Evolutionary conservation across 2,888 invertebrate species (phyloP), one percentile per base, ranked within the genome.

Genomic region (Lithophane leautieri): DNA sequence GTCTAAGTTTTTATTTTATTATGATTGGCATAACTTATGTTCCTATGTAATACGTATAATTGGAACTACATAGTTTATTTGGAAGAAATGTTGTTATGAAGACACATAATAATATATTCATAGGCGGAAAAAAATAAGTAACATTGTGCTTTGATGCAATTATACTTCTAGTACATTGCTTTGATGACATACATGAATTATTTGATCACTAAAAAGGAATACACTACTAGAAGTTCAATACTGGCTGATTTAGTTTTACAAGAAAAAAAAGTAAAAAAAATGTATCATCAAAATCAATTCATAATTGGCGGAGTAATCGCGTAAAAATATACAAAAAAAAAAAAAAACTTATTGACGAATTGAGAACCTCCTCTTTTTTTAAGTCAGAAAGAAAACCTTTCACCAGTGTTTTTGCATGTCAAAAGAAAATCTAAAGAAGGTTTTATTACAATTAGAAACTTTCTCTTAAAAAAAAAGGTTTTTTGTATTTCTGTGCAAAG

Each of bases 1-100:
- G 14, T 52, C 4, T 73, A 42, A 19, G 40, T 78, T 75, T 62
- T 67, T n/a, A 16, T 78, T 50, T 56, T 42, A 58, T 50, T 75
- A 40, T 58, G 11, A 65, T 77, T 65, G 12, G 40, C 2, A 56
- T 44, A 47, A 19, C 16, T 16, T 40, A 16, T 22, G 16, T 69
- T 40, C 14, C 40, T 47, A n/a, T 25, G 22, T 47, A 47, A 65
- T 28, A n/a, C 40, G 9, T 65, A 19, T 47, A 22, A 47, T 28
- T 66, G 28, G 22, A 65, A 22, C 47, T 28, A 47, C 40, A 16
- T 42, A 16, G 6, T n/a, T 42, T n/a, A 16, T 2, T 62, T 63
- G 1, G n/a, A 63, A 16, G 42, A 42, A n/a, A 42, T 63, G 6
- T 16, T 25, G 19, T 25, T 42, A 25, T 11, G 63, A 25, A 25